These are phyloP conservation scores for Austrofundulus limnaeus DNA, from an alignment of 2,113 vertebrate genomes.

Conservation along the genomic window DNA sequence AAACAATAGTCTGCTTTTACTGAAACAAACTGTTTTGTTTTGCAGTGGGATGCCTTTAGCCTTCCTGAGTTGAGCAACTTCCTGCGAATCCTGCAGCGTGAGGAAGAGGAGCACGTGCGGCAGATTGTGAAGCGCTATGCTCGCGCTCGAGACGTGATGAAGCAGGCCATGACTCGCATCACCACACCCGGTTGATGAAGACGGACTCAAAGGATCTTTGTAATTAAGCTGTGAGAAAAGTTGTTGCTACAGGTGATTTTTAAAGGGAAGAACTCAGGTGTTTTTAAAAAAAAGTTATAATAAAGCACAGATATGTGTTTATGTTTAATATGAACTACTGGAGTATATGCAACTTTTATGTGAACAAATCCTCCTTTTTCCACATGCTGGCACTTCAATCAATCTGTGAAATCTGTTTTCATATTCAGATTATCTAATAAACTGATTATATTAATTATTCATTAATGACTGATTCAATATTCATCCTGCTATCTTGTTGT, in stretches of 20 bases:
- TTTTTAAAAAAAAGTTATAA: constrained; percentile 4
- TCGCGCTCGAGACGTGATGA: constrained; percentile 85
- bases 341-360: constrained; percentile 11
- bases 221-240: constrained; percentile 1
- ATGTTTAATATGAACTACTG: constrained; percentile 25
- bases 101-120: constrained; percentile 91
- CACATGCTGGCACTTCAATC: constrained; percentile 46
- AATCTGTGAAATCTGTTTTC: constrained; percentile 42
- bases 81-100: constrained; percentile 91
- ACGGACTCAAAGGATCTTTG: constrained; percentile 2
- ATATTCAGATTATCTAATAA: constrained; percentile 48
- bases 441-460: constrained; percentile 10
- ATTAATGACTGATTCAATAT: neutral
- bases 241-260: neutral
- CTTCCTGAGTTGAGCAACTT: constrained; percentile 95
- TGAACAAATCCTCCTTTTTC: constrained; percentile 9
- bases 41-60: constrained; percentile 95
- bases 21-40: neutral
- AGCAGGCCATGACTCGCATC: constrained; percentile 81
- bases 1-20: neutral
- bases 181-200: constrained; percentile 81
- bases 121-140: constrained; percentile 89
- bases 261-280: constrained; percentile 37
- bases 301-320: constrained; percentile 24
- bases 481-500: neutral